phyloP scores from a whole-genome alignment of 2,113 vertebrate species.

The Coregonus clupeaformis region DNA sequence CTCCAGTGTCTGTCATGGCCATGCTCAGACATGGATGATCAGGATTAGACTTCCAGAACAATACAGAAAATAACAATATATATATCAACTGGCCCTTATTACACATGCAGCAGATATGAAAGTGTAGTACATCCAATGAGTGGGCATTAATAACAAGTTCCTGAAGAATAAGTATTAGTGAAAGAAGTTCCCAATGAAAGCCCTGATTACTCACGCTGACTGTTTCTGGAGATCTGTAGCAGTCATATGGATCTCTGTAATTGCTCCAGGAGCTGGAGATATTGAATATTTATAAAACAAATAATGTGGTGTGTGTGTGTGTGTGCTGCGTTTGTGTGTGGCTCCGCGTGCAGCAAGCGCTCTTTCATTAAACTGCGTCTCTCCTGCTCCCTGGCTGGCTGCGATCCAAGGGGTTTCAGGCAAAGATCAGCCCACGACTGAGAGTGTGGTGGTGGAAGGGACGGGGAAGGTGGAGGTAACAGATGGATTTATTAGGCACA shows the following conservation, averaged over 20 bases:
- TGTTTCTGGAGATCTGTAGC: conserved; percentile 25
- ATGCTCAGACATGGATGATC: conserved; percentile 48
- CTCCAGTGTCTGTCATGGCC: conserved; percentile 8
- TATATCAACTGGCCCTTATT: conserved; percentile 20
- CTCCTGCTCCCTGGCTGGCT: conserved; percentile 42
- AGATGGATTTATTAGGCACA: conserved; percentile 62
- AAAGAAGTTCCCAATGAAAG: conserved; percentile 24
- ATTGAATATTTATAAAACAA: conserved; percentile 68
- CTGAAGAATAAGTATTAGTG: neutral
- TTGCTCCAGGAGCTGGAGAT: conserved; percentile 43
- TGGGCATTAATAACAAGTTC: conserved; percentile 32
- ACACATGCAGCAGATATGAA: conserved; percentile 25
- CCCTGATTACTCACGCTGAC: conserved; percentile 17
- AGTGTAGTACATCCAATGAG: conserved; percentile 11
- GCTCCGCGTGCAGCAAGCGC: neutral
- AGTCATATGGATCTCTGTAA: conserved; percentile 37
- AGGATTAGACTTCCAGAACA: conserved; percentile 53
- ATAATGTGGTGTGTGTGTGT: conserved; percentile 47
- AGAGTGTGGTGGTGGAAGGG: conserved; percentile 11
- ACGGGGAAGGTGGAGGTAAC: conserved; percentile 3
- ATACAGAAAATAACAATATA: neutral
- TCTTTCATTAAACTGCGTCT: conserved; percentile 52
- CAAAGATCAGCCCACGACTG: conserved; percentile 28
- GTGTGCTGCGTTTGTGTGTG: conserved; percentile 27
- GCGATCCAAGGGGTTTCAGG: conserved; percentile 48